phyloP scores from a whole-genome alignment of 2,888 invertebrate genomes.

The Plusia festucae region DNA sequence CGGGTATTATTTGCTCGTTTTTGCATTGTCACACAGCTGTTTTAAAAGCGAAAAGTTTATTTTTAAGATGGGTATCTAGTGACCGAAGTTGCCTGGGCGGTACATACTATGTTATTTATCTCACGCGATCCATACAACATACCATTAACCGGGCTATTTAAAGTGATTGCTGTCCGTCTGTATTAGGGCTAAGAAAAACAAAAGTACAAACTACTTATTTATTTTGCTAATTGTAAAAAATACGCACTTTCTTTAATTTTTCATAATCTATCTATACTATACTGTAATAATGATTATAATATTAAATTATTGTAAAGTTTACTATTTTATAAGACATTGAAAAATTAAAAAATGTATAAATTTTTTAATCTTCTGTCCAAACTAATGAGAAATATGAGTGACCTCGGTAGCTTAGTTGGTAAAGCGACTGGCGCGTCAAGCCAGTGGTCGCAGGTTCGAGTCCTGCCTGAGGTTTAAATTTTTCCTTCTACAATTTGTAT shows the following conservation, averaged over 20 bases:
- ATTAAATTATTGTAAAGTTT: too few species aligned
- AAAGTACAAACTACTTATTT: not conserved
- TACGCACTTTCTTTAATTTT: not conserved
- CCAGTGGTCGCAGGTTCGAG: too few species aligned
- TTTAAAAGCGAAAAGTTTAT: conserved; percentile 63
- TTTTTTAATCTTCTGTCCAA: too few species aligned
- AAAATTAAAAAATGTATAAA: too few species aligned
- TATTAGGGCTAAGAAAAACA: not conserved
- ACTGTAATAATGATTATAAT: too few species aligned
- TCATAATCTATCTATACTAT: too few species aligned
- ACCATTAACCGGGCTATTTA: conserved; percentile 21
- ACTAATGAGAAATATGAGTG: too few species aligned
- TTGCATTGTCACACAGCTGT: conserved; percentile 66
- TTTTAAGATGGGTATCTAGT: conserved; percentile 64
- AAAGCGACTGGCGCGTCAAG: too few species aligned
- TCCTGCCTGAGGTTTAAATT: too few species aligned
- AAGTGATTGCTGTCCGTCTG: conserved; percentile 29
- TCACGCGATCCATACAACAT: conserved; percentile 51
- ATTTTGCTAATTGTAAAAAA: not conserved
- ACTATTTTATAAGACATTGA: too few species aligned
- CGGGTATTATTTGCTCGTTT: conserved; percentile 58
- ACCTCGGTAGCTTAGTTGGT: too few species aligned
- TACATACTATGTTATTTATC: conserved; percentile 52
- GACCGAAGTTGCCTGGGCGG: conserved; percentile 44
- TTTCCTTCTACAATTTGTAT: too few species aligned